Evolutionary conservation across 2,888 invertebrate genomes (phyloP).

Genomic region (Orthosia cruda): DNA sequence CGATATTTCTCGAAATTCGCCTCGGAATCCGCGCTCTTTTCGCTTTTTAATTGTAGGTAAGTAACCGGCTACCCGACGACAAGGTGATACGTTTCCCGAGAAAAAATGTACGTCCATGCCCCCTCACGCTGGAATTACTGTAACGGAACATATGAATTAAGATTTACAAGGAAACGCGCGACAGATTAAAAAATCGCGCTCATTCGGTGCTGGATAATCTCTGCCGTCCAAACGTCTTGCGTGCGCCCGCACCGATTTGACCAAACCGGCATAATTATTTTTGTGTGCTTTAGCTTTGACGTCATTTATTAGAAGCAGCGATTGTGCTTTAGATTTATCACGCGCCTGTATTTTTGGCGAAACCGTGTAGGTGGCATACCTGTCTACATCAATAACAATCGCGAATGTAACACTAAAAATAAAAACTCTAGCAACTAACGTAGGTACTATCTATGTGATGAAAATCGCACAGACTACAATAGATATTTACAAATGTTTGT

Average conservation of each 20-base stretch:
- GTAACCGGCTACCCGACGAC: slow-evolving; percentile 87
- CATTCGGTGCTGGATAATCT: slow-evolving; percentile 74
- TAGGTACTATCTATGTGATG: slow-evolving; percentile 59
- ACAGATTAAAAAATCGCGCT: slow-evolving; percentile 80
- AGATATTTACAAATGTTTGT: slow-evolving; percentile 79
- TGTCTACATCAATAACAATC: slow-evolving; percentile 68
- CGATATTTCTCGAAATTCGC: slow-evolving; percentile 91
- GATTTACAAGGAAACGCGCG: slow-evolving; percentile 84
- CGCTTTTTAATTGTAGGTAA: slow-evolving; percentile 91
- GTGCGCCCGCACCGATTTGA: slow-evolving; percentile 64
- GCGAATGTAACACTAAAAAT: slow-evolving; percentile 63
- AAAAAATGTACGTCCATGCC: slow-evolving; percentile 84
- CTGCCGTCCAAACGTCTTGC: slow-evolving; percentile 36
- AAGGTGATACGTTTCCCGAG: slow-evolving; percentile 89
- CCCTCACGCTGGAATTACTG: slow-evolving; percentile 84
- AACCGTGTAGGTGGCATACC: slow-evolving; percentile 66
- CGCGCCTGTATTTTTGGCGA: slow-evolving; percentile 55
- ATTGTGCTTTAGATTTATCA: slow-evolving; percentile 62
- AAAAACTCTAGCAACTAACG: slow-evolving; percentile 60
- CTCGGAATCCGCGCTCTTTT: slow-evolving; percentile 90
- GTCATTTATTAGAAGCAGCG: slow-evolving; percentile 60
- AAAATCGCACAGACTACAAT: slow-evolving; percentile 76
- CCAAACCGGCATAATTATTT: slow-evolving; percentile 60
- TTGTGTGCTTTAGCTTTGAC: slow-evolving; percentile 55
- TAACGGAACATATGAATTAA: slow-evolving; percentile 88